phyloP scores from a whole-genome alignment of 1,140 invertebrate species.

The Euschistus heros region DNA sequence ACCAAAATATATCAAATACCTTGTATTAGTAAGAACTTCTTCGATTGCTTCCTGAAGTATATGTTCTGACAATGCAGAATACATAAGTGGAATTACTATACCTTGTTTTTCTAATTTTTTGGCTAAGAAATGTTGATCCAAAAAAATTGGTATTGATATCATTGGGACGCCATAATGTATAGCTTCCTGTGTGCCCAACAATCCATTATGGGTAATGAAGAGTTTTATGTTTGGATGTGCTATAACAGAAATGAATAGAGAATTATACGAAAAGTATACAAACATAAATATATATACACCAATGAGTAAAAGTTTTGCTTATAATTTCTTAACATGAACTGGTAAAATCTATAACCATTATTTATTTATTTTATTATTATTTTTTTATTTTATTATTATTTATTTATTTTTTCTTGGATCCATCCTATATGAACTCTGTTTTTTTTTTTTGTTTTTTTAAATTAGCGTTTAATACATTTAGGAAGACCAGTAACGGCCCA shows the following conservation, averaged over 20 bases:
- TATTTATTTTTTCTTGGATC: too few relatives aligned
- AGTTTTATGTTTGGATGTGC: conserved; percentile 32
- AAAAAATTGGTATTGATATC: conserved; percentile 38
- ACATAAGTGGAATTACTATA: neutral
- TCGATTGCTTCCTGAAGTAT: neutral
- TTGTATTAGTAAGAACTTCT: neutral
- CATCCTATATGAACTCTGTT: too few relatives aligned
- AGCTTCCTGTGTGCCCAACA: conserved; percentile 38
- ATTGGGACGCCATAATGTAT: conserved; percentile 38
- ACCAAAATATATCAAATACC: neutral
- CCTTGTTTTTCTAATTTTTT: conserved; percentile 7
- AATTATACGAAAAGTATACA: too few relatives aligned
- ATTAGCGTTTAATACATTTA: too few relatives aligned
- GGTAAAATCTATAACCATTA: too few relatives aligned
- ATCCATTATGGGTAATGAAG: conserved; percentile 39
- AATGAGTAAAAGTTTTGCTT: too few relatives aligned
- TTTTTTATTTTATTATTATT: too few relatives aligned
- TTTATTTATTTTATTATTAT: too few relatives aligned
- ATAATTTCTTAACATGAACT: too few relatives aligned
- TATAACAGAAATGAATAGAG: conserved; percentile 17
- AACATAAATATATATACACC: neutral
- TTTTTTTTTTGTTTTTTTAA: too few relatives aligned
- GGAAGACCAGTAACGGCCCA: too few relatives aligned
- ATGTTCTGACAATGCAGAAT: neutral
- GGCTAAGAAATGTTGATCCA: conserved; percentile 34